Evolutionary conservation across 2,113 vertebrate species (phyloP), one percentile per base, ranked within the genome.

Genomic region (Campylorhamphus procurvoides): DNA sequence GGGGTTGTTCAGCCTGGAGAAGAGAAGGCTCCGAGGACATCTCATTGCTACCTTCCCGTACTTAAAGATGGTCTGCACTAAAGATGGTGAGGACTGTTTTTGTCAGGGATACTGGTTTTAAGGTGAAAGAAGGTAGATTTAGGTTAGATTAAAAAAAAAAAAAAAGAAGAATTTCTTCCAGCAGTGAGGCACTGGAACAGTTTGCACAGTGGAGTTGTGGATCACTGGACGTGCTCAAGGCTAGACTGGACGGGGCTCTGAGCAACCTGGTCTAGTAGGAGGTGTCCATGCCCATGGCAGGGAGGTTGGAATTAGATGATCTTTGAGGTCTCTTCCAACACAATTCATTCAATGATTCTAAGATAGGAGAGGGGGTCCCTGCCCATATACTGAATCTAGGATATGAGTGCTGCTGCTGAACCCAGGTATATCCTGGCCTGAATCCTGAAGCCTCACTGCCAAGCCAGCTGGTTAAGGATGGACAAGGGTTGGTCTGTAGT

Each of bases 371-470:
- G 0, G 4, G 12, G 11, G 35, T 7, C 20, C n/a, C 33, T 60
- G 42, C 10, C 18, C 2, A 2, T 22, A n/a, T 10, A 8, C 19
- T 50, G 18, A 55, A 17, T 3, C 73, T 3, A 3, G 47, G 42
- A 40, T 47, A 55, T 5, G 29, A 27, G 66, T 2, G 1, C 44
- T 76, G 72, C 66, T 75, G 7, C 47, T n/a, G 69, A 18, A 60
- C 6, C 12, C 50, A 17, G 22, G 4, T 31, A n/a, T 67, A 12
- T 53, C 22, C 73, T 28, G 59, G 63, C 46, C 46, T 20, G 14
- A 39, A 11, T 6, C 28, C 50, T 52, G 60, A 56, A 31, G 29
- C 16, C 55, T 29, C 6, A 4, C 27, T 0, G 3, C 5, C 0
- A 1, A 37, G 25, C 23, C 58, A 55, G n/a, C 25, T 50, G 68